Evolutionary conservation across 2,888 invertebrate species (phyloP), one percentile per base, ranked within the genome.

Genomic region (Pandemis heparana): DNA sequence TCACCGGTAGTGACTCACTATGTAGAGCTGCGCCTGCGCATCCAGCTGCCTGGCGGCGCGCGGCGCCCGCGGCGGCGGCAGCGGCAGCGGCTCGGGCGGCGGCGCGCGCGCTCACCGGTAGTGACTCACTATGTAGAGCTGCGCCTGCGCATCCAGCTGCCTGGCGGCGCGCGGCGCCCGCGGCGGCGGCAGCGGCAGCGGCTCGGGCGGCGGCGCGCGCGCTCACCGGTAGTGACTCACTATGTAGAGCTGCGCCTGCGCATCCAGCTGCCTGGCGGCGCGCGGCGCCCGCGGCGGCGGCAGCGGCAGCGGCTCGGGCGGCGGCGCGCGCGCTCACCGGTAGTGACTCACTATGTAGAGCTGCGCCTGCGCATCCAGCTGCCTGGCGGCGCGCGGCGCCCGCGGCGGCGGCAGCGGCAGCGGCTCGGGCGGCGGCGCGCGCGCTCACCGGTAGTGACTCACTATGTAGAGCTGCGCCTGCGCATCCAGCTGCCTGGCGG

Each of bases 281-380:
- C 48, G 70, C 77, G 23, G 78, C 96, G 95, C 7, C 98, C 88
- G 63, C 95, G 79, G 82, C 23, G 89, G 87, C 77, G 85, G 78
- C 63, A 88, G 83, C 41, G 88, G 84, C 77, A 90, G 86, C 78
- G 86, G 86, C 71, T 83, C 87, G 77, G 85, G 84, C 80, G 92
- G 91, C 76, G 92, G 86, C 62, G 89, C 77, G 41, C 41, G n/a
- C n/a, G n/a, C n/a, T n/a, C n/a, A n/a, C n/a, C n/a, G n/a, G n/a
- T n/a, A n/a, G n/a, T n/a, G n/a, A 82, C 89, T 92, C 89, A 98
- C 98, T 87, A 98, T 92, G 87, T 98, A 98, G 78, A 96, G 96
- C 32, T 96, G 94, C 77, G 51, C 23, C 70, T 59, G 79, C 97
- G 96, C 61, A 99, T 93, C 70, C 97, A 96, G 48, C 95, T 6